Evolutionary conservation across 1,140 invertebrate species (phyloP).

Genomic region (Papilio polytes): DNA sequence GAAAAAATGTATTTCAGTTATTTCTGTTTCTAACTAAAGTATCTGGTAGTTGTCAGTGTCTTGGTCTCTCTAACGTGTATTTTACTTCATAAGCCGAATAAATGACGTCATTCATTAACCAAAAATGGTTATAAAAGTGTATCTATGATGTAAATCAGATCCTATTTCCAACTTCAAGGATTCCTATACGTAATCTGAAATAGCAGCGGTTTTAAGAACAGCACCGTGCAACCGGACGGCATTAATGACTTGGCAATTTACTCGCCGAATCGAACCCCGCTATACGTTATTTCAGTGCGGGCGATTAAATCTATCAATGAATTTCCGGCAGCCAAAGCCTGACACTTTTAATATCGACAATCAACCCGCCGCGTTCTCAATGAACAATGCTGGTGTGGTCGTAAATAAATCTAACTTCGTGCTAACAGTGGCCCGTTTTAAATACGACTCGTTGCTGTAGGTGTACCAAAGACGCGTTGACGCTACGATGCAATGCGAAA

Average conservation of each 20-base stretch:
- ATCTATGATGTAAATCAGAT: conserved; percentile 54
- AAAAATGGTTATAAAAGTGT: not conserved
- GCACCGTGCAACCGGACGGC: conserved; percentile 68
- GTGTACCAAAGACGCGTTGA: not conserved
- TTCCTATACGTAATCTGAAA: conserved; percentile 56
- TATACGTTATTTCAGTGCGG: conserved; percentile 69
- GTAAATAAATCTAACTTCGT: conserved; percentile 73
- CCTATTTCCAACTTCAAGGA: conserved; percentile 62
- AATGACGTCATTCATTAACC: not conserved
- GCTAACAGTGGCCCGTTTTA: conserved; percentile 49
- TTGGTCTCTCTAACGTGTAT: not conserved
- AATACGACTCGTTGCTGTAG: conserved; percentile 32
- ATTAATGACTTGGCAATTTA: conserved; percentile 77
- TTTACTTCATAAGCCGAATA: not conserved
- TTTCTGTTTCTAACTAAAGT: not conserved
- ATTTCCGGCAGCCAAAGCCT: conserved; percentile 73
- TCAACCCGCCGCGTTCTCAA: conserved; percentile 68
- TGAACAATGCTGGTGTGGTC: conserved; percentile 74
- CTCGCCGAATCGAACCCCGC: conserved; percentile 71
- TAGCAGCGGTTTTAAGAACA: conserved; percentile 68
- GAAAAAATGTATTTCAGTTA: not conserved
- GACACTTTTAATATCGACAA: conserved; percentile 78
- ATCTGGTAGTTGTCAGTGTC: not conserved
- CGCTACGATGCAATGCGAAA: no score
- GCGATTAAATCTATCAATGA: conserved; percentile 80